Evolutionary conservation across 2,888 invertebrate species (phyloP).

Genomic region (Himalopsyche kuldschensis): DNA sequence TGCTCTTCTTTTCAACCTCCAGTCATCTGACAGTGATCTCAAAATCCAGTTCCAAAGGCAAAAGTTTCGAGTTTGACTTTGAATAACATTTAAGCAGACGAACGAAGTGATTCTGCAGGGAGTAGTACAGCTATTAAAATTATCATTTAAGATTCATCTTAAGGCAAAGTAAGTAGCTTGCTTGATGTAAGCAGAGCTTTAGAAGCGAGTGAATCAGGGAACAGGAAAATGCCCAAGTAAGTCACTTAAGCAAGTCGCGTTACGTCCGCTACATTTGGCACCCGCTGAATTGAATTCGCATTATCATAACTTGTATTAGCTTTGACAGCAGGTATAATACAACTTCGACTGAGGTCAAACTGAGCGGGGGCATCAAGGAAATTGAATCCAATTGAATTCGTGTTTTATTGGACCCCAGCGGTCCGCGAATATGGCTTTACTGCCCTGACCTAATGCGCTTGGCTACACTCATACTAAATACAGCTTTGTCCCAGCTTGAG

Average conservation of each 20-base stretch:
- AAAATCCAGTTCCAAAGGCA: too few relatives aligned
- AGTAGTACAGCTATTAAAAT: too few relatives aligned
- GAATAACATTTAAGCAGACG: too few relatives aligned
- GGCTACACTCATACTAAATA: background rate
- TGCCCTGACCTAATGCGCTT: background rate
- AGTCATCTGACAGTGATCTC: too few relatives aligned
- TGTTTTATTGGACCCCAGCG: slow-evolving; percentile 22
- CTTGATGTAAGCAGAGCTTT: background rate
- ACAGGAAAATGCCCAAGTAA: slow-evolving; percentile 23
- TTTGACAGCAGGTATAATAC: slow-evolving; percentile 43
- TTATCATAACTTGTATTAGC: slow-evolving; percentile 40
- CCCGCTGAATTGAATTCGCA: slow-evolving; percentile 35
- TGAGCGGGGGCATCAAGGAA: slow-evolving; percentile 24
- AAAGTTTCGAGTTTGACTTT: too few relatives aligned
- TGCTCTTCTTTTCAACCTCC: too few relatives aligned
- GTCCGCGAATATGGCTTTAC: background rate
- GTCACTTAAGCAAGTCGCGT: slow-evolving; percentile 33
- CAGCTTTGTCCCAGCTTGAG: background rate
- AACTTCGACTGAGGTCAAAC: slow-evolving; percentile 39
- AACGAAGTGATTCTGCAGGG: too few relatives aligned
- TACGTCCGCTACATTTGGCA: slow-evolving; percentile 37
- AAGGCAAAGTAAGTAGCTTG: background rate
- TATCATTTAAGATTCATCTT: too few relatives aligned
- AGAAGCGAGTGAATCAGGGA: background rate
- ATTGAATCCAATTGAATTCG: slow-evolving; percentile 35